Evolutionary conservation across 2,113 vertebrate genomes (phyloP), one percentile per base, ranked within the genome.

Genomic region (Mesitornis unicolor): DNA sequence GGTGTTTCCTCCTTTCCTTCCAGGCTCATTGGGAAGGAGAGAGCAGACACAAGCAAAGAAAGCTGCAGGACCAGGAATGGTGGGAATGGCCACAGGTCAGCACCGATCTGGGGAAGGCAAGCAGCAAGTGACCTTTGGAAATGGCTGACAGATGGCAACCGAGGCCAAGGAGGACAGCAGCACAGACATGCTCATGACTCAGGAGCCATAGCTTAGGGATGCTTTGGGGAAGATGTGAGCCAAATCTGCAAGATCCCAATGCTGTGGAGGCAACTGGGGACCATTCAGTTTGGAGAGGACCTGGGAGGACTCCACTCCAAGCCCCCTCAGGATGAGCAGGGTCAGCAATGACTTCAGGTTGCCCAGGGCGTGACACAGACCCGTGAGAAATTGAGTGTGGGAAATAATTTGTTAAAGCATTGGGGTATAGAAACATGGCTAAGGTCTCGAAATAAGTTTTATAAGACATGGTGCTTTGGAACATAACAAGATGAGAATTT

Each of bases 41-140:
- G 31, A 26, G 42, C 47, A 48, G 47, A 48, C 47, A 36, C 14
- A 60, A 48, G 47, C 0, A 0, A 80, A 78, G 53, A 76, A 18
- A 31, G 47, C 21, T 82, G 19, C 25, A 54, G 8, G 26, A 68
- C 14, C 12, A 31, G 59, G 56, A 51, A 33, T 6, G 28, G 78
- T 50, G n/a, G 63, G 53, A 74, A 70, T 9, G 18, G 65, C 69
- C 7, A 2, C 0, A 0, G 40, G 36, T 10, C n/a, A n/a, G n/a
- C n/a, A n/a, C n/a, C n/a, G 3, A 71, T 31, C 45, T 33, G 36
- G 13, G 26, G 20, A 53, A 50, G 31, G n/a, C 4, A 9, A 40
- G 56, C 22, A 57, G 35, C 35, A 11, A 65, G 28, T 1, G 1
- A 42, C 6, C 11, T 88, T 54, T 75, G 61, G 65, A 75, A 83